These are phyloP conservation scores for Archaeoteleia sp. DNA, from an alignment of 2,888 invertebrate species.

Conservation along the genomic window DNA sequence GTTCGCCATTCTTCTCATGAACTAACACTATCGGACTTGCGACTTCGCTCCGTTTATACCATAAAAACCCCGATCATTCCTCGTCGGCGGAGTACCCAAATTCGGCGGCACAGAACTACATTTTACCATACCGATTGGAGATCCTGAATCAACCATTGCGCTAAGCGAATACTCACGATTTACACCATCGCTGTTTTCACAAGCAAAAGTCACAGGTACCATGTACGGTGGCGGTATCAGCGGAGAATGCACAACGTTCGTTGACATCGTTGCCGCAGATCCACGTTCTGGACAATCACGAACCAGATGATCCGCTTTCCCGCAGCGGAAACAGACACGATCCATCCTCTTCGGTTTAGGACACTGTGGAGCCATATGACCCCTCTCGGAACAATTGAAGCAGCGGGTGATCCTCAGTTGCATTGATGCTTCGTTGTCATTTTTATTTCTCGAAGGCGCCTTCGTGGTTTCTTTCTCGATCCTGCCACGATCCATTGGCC, in stretches of 20 bases:
- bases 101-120: slow-evolving; percentile 2
- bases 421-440: no score
- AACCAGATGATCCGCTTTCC: slow-evolving; percentile 9
- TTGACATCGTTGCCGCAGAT: no score
- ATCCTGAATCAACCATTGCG: slow-evolving; percentile 21
- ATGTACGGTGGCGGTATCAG: no score
- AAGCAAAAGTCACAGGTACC: slow-evolving; percentile 3
- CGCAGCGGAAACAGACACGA: slow-evolving; percentile 16
- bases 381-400: neutral
- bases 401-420: neutral
- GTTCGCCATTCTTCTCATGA: no score
- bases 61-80: slow-evolving; percentile 1
- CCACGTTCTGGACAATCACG: slow-evolving; percentile 8
- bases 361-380: neutral
- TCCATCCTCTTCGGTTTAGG: slow-evolving; percentile 4
- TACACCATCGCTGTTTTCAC: neutral
- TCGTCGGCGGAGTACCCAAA: neutral
- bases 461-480: no score
- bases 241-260: no score
- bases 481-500: no score
- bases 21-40: no score
- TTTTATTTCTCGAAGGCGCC: no score
- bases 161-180: neutral
- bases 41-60: no score
- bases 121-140: slow-evolving; percentile 16